Percentiles rank a stretch among this genome's conserved stretches.
Evolutionary conservation across 1,140 invertebrate species (phyloP).

Genomic region (Camponotus floridanus): DNA sequence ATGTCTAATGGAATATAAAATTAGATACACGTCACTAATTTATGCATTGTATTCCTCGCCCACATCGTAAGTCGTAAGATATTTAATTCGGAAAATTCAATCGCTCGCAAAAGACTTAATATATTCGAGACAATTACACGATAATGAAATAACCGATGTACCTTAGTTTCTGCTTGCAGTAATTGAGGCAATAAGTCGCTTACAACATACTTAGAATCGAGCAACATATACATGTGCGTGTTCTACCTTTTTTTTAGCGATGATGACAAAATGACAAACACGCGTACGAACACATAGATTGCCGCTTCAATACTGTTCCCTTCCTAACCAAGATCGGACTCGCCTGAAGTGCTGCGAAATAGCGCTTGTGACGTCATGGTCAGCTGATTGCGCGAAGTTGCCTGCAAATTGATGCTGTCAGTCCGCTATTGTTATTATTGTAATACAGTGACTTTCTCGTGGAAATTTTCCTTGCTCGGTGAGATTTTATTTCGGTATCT

Average conservation of each 20-base stretch:
- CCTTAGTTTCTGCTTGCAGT: not conserved
- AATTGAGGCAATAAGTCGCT: slow-evolving; percentile 20
- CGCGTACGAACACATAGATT: not conserved
- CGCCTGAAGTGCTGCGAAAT: not conserved
- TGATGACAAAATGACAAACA: slow-evolving; percentile 43
- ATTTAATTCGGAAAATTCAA: not conserved
- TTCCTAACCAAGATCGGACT: slow-evolving; percentile 36
- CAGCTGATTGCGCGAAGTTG: slow-evolving; percentile 70
- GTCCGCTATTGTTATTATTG: slow-evolving; percentile 57
- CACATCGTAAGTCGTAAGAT: not conserved
- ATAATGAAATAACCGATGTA: not conserved
- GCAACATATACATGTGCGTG: not conserved
- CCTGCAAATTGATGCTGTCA: not conserved
- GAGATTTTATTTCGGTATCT: not conserved
- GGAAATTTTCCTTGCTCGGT: slow-evolving; percentile 17
- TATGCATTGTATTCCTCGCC: not conserved
- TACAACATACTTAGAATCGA: slow-evolving; percentile 6
- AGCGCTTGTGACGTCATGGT: slow-evolving; percentile 48
- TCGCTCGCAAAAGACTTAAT: not conserved
- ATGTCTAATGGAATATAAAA: not conserved
- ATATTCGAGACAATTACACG: not conserved
- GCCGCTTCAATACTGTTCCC: slow-evolving; percentile 15
- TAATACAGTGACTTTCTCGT: slow-evolving; percentile 7
- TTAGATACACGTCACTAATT: slow-evolving; percentile 22
- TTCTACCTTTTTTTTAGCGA: slow-evolving; percentile 48